A percentile compares a stretch with the other conserved stretches of the same genome.
These are phyloP conservation scores for Lepus oiostolus DNA, from an alignment of 2,797 vertebrate species.

Conservation along the genomic window DNA sequence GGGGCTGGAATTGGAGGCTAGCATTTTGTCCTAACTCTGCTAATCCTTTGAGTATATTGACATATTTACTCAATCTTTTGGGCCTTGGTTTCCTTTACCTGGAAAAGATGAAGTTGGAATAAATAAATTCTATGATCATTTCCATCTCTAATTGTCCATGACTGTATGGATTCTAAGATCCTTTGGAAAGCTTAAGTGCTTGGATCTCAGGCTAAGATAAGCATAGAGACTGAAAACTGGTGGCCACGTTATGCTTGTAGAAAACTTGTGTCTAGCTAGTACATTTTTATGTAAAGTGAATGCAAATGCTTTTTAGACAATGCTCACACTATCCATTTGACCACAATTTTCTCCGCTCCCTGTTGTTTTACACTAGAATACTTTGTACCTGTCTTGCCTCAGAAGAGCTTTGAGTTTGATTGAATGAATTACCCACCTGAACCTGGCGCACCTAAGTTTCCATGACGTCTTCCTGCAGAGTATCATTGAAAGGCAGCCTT, in stretches of 20 bases:
- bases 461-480: constrained; percentile 69
- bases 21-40: background rate
- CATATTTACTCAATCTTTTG: background rate
- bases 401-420: constrained; percentile 38
- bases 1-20: background rate
- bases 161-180: constrained; percentile 49
- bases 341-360: background rate
- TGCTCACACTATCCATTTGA: background rate
- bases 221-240: background rate
- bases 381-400: background rate
- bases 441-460: constrained; percentile 56
- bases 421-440: constrained; percentile 66
- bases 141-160: background rate
- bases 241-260: background rate
- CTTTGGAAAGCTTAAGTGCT: constrained; percentile 2
- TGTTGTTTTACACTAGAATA: background rate
- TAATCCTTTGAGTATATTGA: background rate
- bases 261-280: background rate
- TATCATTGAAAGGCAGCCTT: constrained; percentile 76
- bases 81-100: constrained; percentile 17
- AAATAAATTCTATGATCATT: constrained; percentile 35
- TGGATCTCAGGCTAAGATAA: background rate
- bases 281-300: constrained; percentile 44
- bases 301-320: background rate
- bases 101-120: constrained; percentile 55